phyloP scores from a whole-genome alignment of 2,888 invertebrate species.

The Pollenia griseotomentosa region DNA sequence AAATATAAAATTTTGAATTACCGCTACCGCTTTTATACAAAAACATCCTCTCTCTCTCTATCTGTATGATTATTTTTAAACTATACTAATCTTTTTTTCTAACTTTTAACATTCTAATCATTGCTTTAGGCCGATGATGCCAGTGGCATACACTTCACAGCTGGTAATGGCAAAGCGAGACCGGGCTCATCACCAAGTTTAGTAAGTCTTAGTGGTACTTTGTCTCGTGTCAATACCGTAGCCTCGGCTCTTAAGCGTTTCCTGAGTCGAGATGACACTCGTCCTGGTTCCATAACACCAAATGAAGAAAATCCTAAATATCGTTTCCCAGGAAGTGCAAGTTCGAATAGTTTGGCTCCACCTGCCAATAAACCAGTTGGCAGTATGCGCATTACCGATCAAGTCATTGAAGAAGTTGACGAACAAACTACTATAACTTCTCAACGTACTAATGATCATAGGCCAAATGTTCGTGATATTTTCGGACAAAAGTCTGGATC shows the following conservation, averaged over 20 bases:
- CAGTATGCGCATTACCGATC: constrained; percentile 88
- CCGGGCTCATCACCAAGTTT: constrained; percentile 84
- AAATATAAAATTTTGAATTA: constrained; percentile 48
- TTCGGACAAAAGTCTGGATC: constrained; percentile 85
- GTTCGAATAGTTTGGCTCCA: constrained; percentile 80
- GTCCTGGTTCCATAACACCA: constrained; percentile 83
- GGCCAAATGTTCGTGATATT: constrained; percentile 88
- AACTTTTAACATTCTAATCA: constrained; percentile 3
- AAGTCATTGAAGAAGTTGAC: constrained; percentile 91
- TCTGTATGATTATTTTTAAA: not conserved
- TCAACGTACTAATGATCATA: constrained; percentile 85
- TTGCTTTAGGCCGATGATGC: constrained; percentile 87
- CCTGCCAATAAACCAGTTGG: constrained; percentile 78
- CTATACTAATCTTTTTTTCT: not conserved
- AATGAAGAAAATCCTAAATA: constrained; percentile 80
- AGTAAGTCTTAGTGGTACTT: constrained; percentile 85
- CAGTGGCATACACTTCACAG: constrained; percentile 91
- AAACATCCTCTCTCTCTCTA: not conserved
- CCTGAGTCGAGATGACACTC: constrained; percentile 90
- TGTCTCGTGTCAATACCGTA: constrained; percentile 90
- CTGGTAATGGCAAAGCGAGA: constrained; percentile 86
- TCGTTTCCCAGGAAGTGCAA: constrained; percentile 83
- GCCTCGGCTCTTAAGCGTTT: constrained; percentile 91
- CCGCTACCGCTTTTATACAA: constrained; percentile 30
- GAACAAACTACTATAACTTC: constrained; percentile 93